phyloP scores from a whole-genome alignment of 2,888 invertebrate species.

The Eurytoma californica region DNA sequence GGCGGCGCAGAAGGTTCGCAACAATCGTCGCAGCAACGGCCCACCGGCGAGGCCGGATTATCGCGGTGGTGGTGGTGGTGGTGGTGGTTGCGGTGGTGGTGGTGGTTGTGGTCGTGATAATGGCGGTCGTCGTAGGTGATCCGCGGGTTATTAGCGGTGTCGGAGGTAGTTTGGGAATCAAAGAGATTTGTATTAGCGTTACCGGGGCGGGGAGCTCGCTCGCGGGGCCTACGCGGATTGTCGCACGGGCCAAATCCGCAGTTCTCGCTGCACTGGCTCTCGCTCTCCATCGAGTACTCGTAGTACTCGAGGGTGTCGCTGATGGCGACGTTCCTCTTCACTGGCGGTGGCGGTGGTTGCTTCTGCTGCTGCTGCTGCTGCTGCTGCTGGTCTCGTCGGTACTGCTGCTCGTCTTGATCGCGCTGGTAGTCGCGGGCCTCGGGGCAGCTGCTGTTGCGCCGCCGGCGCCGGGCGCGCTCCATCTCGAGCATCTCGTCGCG shows the following conservation, averaged over 20 bases:
- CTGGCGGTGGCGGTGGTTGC: constrained; percentile 66
- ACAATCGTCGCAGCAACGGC: constrained; percentile 57
- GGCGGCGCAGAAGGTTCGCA: constrained; percentile 60
- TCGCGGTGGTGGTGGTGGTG: constrained; percentile 47
- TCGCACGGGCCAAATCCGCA: constrained; percentile 75
- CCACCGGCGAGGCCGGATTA: constrained; percentile 56
- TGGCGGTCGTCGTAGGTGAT: constrained; percentile 66
- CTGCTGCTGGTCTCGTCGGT: constrained; percentile 61
- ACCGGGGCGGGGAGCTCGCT: constrained; percentile 75
- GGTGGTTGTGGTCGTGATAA: constrained; percentile 46
- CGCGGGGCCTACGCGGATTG: constrained; percentile 74
- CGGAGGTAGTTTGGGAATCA: constrained; percentile 75
- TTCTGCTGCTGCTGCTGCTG: constrained; percentile 63
- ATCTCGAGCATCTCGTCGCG: constrained; percentile 60
- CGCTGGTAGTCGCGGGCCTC: constrained; percentile 67
- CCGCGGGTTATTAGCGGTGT: constrained; percentile 75
- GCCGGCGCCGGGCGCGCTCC: constrained; percentile 53
- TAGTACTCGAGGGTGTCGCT: constrained; percentile 75
- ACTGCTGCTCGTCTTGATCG: constrained; percentile 71
- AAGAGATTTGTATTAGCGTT: constrained; percentile 75
- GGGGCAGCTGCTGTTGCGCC: constrained; percentile 71
- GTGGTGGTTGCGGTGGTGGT: constrained; percentile 39
- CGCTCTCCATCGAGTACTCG: constrained; percentile 75
- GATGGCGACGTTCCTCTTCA: constrained; percentile 74
- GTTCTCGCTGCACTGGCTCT: constrained; percentile 75